A percentile compares a stretch with the other conserved stretches of the same genome.
These are phyloP conservation scores for Etheostoma spectabile DNA, from an alignment of 2,113 vertebrate genomes.

Conservation along the genomic window DNA sequence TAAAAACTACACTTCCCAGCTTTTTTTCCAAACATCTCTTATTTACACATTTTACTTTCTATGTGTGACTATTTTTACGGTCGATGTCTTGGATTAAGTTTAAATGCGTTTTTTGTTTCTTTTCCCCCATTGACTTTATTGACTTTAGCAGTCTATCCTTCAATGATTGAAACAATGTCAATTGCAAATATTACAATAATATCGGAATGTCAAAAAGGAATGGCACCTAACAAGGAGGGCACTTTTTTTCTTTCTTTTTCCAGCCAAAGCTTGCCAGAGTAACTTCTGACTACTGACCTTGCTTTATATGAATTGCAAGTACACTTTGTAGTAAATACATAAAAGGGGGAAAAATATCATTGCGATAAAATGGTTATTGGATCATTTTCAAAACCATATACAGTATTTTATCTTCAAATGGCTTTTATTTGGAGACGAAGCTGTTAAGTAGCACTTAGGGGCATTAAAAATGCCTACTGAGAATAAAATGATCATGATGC, in stretches of 20 bases:
- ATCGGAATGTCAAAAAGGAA: not conserved
- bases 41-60: too few relatives aligned
- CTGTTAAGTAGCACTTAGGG: slow-evolving; percentile 12
- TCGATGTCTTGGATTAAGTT: too few relatives aligned
- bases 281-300: not conserved
- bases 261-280: not conserved
- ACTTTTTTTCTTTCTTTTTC: not conserved
- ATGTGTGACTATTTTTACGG: too few relatives aligned
- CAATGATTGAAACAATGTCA: too few relatives aligned
- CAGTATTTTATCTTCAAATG: not conserved
- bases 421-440: slow-evolving; percentile 1
- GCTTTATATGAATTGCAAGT: not conserved
- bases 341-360: not conserved
- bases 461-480: slow-evolving; percentile 2
- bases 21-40: not conserved
- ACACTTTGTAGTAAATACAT: not conserved
- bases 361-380: not conserved
- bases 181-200: not conserved
- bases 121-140: not conserved
- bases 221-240: not conserved
- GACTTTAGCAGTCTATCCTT: not conserved
- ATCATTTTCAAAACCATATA: slow-evolving; percentile 1
- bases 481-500: slow-evolving; percentile 9
- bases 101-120: too few relatives aligned
- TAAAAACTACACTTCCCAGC: not conserved